phyloP scores from a whole-genome alignment of 1,140 invertebrate genomes.

The Pogonomyrmex barbatus region DNA sequence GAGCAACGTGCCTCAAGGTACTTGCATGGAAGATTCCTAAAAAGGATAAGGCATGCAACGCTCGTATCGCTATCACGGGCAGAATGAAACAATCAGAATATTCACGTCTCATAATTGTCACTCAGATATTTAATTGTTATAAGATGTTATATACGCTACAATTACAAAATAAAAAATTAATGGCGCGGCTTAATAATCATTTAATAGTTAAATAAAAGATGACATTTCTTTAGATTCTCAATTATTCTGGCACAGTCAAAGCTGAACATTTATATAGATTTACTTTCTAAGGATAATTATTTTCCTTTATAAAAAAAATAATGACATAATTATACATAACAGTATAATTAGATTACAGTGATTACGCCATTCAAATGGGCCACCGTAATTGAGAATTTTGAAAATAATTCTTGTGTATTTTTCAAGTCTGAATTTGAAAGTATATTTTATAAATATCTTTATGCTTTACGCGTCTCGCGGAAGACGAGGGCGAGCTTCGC shows the following conservation, averaged over 20 bases:
- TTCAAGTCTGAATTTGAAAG: not conserved
- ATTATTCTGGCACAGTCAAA: not conserved
- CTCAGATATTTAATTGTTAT: constrained; percentile 9
- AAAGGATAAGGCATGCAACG: constrained; percentile 59
- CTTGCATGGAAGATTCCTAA: constrained; percentile 59
- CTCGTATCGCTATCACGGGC: constrained; percentile 38
- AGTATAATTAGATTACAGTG: not conserved
- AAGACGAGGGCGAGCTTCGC: constrained; percentile 12
- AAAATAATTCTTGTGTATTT: not conserved
- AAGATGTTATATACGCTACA: constrained; percentile 6
- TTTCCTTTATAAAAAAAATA: not conserved
- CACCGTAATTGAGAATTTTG: constrained; percentile 9
- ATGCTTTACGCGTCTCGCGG: not conserved
- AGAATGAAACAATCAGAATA: constrained; percentile 44
- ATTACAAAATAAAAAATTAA: constrained; percentile 22
- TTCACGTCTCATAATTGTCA: constrained; percentile 32
- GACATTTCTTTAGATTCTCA: constrained; percentile 22
- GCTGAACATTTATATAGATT: not conserved
- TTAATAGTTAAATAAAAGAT: constrained; percentile 11
- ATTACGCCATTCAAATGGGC: not conserved
- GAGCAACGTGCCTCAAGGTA: constrained; percentile 56
- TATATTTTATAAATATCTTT: not conserved
- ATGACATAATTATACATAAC: not conserved
- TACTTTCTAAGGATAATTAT: not conserved
- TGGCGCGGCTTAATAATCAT: not conserved